phyloP scores from a whole-genome alignment of 2,797 vertebrate species.

The Telmatherina bonti region DNA sequence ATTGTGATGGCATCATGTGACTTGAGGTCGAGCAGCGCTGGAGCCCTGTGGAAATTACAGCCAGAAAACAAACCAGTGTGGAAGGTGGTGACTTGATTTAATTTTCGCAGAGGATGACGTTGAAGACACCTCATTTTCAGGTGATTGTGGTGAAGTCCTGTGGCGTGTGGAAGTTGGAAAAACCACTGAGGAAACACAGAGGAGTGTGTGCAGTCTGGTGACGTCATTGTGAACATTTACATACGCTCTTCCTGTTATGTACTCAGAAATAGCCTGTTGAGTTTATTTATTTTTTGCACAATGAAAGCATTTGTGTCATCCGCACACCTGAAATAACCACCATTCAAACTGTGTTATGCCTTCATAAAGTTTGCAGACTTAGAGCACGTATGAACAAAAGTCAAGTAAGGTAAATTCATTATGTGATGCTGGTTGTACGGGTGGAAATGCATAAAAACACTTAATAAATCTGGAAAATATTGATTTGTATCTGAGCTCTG shows the following conservation, averaged over 20 bases:
- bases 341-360: not conserved
- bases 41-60: not conserved
- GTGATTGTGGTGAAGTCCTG: not conserved
- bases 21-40: no score
- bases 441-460: not conserved
- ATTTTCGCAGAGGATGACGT: not conserved
- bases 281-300: not conserved
- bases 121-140: not conserved
- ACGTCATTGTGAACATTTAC: constrained; percentile 9
- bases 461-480: not conserved
- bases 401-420: not conserved
- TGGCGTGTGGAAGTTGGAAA: constrained; percentile 13
- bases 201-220: constrained; percentile 9
- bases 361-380: not conserved
- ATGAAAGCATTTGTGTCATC: not conserved
- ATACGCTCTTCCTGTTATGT: constrained; percentile 15
- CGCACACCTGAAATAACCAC: not conserved
- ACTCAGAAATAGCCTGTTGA: not conserved
- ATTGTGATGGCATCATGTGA: no score
- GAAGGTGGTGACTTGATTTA: not conserved
- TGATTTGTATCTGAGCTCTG: not conserved
- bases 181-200: constrained; percentile 19
- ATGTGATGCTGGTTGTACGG: not conserved
- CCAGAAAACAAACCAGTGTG: not conserved
- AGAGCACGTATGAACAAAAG: not conserved